Conservation (phyloP, 1,140 invertebrate species). For the Drosophila auraria region DNA sequence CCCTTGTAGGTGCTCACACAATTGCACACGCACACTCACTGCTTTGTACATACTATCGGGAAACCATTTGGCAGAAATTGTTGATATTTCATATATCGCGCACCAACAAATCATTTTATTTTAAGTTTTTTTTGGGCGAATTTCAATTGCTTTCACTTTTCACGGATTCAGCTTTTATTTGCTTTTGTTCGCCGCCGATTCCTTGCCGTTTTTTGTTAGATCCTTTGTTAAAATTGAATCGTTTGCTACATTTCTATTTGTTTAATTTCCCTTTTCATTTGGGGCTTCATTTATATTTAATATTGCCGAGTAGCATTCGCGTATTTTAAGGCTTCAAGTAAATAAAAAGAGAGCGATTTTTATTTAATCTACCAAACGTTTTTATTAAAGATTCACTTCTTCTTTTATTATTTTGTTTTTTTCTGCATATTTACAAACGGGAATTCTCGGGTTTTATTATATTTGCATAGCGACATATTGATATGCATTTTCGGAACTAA, state of each 20-base stretch:
- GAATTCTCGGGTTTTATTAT: slow-evolving; percentile 1
- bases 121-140: slow-evolving; percentile 12
- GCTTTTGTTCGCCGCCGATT: slow-evolving; percentile 21
- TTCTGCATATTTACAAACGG: slow-evolving; percentile 8
- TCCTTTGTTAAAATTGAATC: slow-evolving; percentile 28
- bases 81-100: slow-evolving; percentile 45
- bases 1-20: slow-evolving; percentile 37
- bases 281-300: slow-evolving; percentile 31
- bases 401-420: neutral
- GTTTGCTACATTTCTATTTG: slow-evolving; percentile 30
- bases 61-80: slow-evolving; percentile 43
- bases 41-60: slow-evolving; percentile 15
- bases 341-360: slow-evolving; percentile 1
- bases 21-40: slow-evolving; percentile 43
- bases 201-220: slow-evolving; percentile 12
- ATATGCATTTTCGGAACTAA: neutral
- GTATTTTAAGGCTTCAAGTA: slow-evolving; percentile 13
- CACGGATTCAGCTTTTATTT: slow-evolving; percentile 19
- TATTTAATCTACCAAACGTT: slow-evolving; percentile 2
- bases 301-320: slow-evolving; percentile 1
- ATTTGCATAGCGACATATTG: slow-evolving; percentile 9
- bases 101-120: slow-evolving; percentile 44
- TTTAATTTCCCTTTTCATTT: slow-evolving; percentile 18
- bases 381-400: slow-evolving; percentile 15
- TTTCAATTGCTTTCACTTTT: slow-evolving; percentile 40